Conservation (phyloP, 1,140 invertebrate species). For the Andrena cerasifolii region DNA sequence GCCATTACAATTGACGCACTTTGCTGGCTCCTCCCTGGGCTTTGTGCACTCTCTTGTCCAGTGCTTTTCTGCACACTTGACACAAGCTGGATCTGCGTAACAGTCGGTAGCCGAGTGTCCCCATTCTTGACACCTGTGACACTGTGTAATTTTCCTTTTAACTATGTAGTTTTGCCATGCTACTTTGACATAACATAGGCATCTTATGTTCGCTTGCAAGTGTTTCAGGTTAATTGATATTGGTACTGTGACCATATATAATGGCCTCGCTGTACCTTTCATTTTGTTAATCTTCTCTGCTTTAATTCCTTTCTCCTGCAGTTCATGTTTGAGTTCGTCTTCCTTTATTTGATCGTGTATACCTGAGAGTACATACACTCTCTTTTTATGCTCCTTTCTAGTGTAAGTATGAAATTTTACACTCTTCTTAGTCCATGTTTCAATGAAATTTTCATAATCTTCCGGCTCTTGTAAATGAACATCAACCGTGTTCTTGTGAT, state of each 20-base stretch:
- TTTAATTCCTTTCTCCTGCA: constrained; percentile 19
- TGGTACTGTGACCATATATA: constrained; percentile 41
- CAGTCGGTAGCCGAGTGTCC: constrained; percentile 72
- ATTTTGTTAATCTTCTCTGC: constrained; percentile 29
- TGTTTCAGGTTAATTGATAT: constrained; percentile 21
- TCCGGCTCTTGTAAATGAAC: neutral
- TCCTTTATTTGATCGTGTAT: constrained; percentile 22
- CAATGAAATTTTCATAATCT: neutral
- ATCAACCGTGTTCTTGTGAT: neutral
- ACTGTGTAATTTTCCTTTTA: constrained; percentile 64
- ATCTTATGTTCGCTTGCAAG: constrained; percentile 27
- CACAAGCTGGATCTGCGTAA: constrained; percentile 56
- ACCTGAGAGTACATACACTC: neutral
- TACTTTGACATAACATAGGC: constrained; percentile 49
- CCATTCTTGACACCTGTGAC: constrained; percentile 73
- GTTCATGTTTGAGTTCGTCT: constrained; percentile 17
- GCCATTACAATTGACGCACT: neutral
- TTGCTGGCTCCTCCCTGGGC: neutral
- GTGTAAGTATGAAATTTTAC: neutral
- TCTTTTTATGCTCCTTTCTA: neutral
- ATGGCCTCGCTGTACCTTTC: constrained; percentile 40
- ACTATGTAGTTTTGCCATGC: constrained; percentile 63
- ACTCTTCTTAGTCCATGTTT: neutral
- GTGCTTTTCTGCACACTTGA: constrained; percentile 18
- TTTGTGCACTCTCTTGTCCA: neutral